Evolutionary conservation across 2,888 invertebrate species (phyloP), one percentile per base, ranked within the genome.

Genomic region (Drosophila algonquin): DNA sequence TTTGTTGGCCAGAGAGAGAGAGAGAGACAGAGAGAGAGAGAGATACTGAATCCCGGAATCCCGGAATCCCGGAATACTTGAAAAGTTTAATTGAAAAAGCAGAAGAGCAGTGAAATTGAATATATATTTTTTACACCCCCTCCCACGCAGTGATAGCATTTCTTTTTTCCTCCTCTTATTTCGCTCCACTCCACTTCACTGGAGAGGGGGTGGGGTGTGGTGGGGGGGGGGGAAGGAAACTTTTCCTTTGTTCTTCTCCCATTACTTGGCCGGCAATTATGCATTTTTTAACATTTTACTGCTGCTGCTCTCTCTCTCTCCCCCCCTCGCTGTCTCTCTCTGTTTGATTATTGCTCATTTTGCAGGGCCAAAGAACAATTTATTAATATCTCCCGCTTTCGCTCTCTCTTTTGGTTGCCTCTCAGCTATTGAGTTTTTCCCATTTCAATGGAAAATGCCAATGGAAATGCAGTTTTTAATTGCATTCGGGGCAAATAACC

Each of bases 391-490:
- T 63, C 32, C 48, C 63, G 45, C 45, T 45, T 21, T 21, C 44
- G 51, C 60, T 60, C 10, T 63, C 32, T 52, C 62, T 60, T 44
- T 40, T 44, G 51, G 7, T 16, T 44, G 18, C 32, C 60, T 46
- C 27, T 50, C 40, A 32, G 65, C 55, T 46, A 70, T 60, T 77
- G 60, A 50, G 30, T 24, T 21, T 54, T 45, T 46, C 45, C 27
- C 35, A 6, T 44, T 58, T 27, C 27, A 21, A 64, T 47, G 50
- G 46, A 55, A 52, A 46, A 32, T 40, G 40, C 35, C 56, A 67
- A 70, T 70, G 67, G 12, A 72, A 73, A 58, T 69, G 45, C 27
- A 51, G 57, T 82, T 72, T 70, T 70, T 80, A 80, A 83, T 78
- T 67, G 65, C 64, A 55, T 72, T 73, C 61, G 46, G 53, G 48